A percentile compares a stretch with the other conserved stretches of the same genome.
These are phyloP conservation scores for Agapornis roseicollis DNA, from an alignment of 2,113 vertebrate species.

Conservation along the genomic window DNA sequence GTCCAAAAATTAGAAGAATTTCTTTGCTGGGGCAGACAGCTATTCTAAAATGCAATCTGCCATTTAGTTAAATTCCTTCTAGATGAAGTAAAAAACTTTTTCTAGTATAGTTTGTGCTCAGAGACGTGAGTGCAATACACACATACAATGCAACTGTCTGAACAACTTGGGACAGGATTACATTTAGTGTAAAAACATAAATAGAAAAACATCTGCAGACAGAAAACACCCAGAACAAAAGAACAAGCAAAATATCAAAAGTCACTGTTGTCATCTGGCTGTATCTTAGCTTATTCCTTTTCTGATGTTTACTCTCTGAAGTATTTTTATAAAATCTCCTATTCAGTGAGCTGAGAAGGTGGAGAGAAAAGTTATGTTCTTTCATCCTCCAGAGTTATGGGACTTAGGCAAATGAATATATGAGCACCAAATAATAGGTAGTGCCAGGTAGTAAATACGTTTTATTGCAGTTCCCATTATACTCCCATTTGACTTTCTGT, in stretches of 20 bases:
- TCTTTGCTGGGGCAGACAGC: not conserved
- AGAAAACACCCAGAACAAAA: not conserved
- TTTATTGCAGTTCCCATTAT: not conserved
- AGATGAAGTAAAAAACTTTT: not conserved
- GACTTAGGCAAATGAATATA: not conserved
- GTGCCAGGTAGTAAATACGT: not conserved
- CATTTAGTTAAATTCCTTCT: not conserved
- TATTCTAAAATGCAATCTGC: not conserved
- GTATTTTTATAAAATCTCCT: not conserved
- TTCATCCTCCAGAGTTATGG: not conserved
- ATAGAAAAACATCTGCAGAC: not conserved
- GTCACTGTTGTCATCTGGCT: not conserved
- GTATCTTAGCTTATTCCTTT: not conserved
- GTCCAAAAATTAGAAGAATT: not conserved
- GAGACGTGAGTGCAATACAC: not conserved
- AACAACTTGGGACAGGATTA: not conserved
- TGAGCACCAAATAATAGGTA: not conserved
- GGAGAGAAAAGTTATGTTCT: not conserved
- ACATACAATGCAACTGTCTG: not conserved
- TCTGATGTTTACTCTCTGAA: not conserved
- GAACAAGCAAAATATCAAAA: not conserved
- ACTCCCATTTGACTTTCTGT: not conserved
- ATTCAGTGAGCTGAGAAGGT: not conserved
- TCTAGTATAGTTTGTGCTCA: not conserved
- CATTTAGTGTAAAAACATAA: not conserved